Evolutionary conservation across 2,113 vertebrate species (phyloP).

Genomic region (Petroica traversi): DNA sequence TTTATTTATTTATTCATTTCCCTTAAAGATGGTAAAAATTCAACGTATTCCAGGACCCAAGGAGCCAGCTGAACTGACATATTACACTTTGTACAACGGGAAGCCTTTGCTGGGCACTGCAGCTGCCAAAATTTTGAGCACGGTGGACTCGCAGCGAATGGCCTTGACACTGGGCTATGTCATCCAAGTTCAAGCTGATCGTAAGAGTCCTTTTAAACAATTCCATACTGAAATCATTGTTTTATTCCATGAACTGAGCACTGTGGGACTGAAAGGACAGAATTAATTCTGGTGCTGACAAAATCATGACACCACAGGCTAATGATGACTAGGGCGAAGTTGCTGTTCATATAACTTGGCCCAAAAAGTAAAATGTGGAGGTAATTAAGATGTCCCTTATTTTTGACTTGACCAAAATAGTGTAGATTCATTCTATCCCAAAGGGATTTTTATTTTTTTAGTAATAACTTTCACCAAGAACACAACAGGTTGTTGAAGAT

Average conservation of each 20-base stretch:
- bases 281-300: no score
- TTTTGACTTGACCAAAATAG: no score
- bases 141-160: conserved; percentile 95
- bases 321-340: no score
- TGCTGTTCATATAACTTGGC: no score
- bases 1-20: not conserved
- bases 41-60: conserved; percentile 86
- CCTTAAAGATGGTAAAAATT: conserved; percentile 92
- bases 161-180: conserved; percentile 95
- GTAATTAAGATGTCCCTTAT: no score
- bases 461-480: not conserved
- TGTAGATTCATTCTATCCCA: no score
- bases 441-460: no score
- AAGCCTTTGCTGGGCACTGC: conserved; percentile 85
- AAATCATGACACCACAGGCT: no score
- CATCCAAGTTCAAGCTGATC: conserved; percentile 94
- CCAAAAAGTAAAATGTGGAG: no score
- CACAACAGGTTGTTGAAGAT: not conserved
- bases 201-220: conserved; percentile 76
- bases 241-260: no score
- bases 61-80: conserved; percentile 93
- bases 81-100: conserved; percentile 89
- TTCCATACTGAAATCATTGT: not conserved
- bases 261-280: no score
- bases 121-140: conserved; percentile 94